Percentiles rank a stretch among this genome's conserved stretches.
These are phyloP conservation scores for Thinocorus orbignyianus DNA, from an alignment of 2,113 vertebrate species.

Conservation along the genomic window DNA sequence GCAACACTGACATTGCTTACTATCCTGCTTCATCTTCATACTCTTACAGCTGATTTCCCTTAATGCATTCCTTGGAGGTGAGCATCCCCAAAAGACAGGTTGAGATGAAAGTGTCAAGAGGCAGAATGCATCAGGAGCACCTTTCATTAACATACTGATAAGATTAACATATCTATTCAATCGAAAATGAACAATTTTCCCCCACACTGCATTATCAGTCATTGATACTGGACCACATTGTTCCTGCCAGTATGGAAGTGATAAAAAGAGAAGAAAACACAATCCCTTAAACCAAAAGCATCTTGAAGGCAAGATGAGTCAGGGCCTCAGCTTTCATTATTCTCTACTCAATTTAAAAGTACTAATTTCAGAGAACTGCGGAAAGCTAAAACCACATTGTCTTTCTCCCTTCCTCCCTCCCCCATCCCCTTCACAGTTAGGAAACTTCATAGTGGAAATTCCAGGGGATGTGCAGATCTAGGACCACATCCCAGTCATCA, in stretches of 20 bases:
- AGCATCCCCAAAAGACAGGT: not conserved
- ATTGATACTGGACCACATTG: not conserved
- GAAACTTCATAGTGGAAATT: not conserved
- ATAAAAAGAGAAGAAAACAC: not conserved
- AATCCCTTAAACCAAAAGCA: not conserved
- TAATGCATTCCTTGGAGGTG: not conserved
- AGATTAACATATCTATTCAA: not conserved
- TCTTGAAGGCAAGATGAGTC: not conserved
- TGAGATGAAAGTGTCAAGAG: constrained; percentile 3
- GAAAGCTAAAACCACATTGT: not conserved
- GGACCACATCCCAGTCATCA: not conserved
- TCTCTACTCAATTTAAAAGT: not conserved
- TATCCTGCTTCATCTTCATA: not conserved
- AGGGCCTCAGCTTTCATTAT: not conserved
- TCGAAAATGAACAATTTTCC: not conserved
- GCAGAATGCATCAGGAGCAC: not conserved
- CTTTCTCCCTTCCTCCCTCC: too few species aligned
- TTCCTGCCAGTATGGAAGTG: not conserved
- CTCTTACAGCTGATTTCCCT: not conserved
- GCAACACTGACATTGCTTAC: not conserved
- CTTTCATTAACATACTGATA: not conserved
- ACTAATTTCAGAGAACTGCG: not conserved
- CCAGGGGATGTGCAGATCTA: not conserved
- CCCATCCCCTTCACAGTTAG: not conserved
- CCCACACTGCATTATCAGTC: not conserved